phyloP scores from a whole-genome alignment of 1,140 invertebrate genomes.

The Paraescarpia echinospica region DNA sequence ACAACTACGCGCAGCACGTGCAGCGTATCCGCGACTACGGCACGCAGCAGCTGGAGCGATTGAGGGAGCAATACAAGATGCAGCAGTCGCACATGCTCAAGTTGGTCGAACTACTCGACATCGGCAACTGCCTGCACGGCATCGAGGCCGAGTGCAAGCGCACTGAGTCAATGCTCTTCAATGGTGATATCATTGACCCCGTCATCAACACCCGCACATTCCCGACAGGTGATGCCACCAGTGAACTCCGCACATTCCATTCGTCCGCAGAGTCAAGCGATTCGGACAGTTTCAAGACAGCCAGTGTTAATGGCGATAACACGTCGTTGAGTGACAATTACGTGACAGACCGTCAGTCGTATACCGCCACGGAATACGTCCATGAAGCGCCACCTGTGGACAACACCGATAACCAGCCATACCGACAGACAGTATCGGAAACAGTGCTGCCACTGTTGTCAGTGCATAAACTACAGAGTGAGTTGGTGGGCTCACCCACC shows the following conservation, averaged over 20 bases:
- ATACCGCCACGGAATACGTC: background rate
- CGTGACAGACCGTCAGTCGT: background rate
- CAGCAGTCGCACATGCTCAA: constrained; percentile 91
- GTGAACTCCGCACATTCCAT: background rate
- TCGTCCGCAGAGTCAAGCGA: background rate
- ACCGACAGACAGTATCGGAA: background rate
- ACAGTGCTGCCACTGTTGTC: background rate
- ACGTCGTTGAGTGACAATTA: background rate
- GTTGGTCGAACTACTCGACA: constrained; percentile 90
- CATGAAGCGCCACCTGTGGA: background rate
- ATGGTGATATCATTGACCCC: constrained; percentile 39
- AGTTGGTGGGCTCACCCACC: background rate
- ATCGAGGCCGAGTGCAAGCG: constrained; percentile 70
- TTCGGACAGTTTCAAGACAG: background rate
- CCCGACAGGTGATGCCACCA: background rate
- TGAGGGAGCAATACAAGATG: constrained; percentile 86
- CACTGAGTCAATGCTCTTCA: constrained; percentile 69
- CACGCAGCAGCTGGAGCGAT: constrained; percentile 81
- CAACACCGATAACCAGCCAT: background rate
- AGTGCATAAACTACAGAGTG: background rate
- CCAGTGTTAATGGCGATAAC: background rate
- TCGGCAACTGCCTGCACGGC: constrained; percentile 85
- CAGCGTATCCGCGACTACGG: constrained; percentile 93
- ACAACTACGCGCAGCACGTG: constrained; percentile 92
- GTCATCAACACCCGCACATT: constrained; percentile 31